Conservation (phyloP, 2,797 vertebrate genomes). For the Uromys caudimaculatus region DNA sequence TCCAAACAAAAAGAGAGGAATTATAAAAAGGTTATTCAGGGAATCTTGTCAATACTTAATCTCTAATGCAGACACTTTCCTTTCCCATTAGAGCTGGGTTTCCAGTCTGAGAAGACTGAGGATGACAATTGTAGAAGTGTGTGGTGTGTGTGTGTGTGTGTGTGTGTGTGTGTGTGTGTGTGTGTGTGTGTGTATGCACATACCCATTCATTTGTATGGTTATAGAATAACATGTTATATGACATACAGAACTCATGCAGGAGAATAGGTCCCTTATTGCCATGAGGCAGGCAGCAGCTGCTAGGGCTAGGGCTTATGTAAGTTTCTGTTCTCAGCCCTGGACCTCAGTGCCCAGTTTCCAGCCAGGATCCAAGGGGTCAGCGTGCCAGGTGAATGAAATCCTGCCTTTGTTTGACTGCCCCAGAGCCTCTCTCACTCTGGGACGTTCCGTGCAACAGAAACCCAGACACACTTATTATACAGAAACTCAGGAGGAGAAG, state of each 20-base stretch:
- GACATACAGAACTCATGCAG: slow-evolving; percentile 46
- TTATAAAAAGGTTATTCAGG: not conserved
- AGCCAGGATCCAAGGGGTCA: slow-evolving; percentile 70
- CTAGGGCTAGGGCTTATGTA: slow-evolving; percentile 60
- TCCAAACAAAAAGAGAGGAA: not conserved
- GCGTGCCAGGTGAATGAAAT: slow-evolving; percentile 81
- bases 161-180: too few species aligned
- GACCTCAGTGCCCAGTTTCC: slow-evolving; percentile 71
- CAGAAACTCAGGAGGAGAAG: slow-evolving; percentile 83
- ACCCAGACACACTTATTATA: slow-evolving; percentile 88
- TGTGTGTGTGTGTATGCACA: too few species aligned
- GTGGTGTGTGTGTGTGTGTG: not conserved
- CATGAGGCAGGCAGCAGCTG: slow-evolving; percentile 54
- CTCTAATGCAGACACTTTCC: not conserved
- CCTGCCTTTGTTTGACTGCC: slow-evolving; percentile 87
- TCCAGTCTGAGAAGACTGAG: not conserved
- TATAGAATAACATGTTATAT: slow-evolving; percentile 52
- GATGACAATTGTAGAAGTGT: not conserved
- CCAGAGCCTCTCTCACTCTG: slow-evolving; percentile 83
- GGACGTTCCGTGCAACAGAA: slow-evolving; percentile 84
- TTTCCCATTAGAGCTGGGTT: slow-evolving; percentile 50
- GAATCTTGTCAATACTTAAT: slow-evolving; percentile 33
- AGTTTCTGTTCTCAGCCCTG: slow-evolving; percentile 71
- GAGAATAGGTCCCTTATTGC: slow-evolving; percentile 70
- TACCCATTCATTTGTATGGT: not conserved